Base-by-base conservation (phyloP, 2,113 vertebrate genomes). In the Crotalus horridus region DNA sequence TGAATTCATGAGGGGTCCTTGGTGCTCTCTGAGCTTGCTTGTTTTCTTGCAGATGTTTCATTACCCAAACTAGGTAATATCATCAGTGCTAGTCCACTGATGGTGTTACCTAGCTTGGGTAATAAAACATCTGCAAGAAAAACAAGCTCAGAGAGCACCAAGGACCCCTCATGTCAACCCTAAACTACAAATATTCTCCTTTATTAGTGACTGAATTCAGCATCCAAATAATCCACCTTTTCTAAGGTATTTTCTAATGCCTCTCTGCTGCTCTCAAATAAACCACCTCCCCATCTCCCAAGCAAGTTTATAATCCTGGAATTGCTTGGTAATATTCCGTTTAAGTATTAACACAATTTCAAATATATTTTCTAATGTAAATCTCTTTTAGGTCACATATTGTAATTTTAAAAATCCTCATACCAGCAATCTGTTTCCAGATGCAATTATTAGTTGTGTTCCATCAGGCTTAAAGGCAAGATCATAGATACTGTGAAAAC, bases 391-490 rank as follows among this genome's bases (percentile, higher is more conserved):
- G 74, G 33, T 2, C 33, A 81, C 17, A 81, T 43, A 43, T 21
- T 81, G 74, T 81, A 81, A 43, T 81, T 81, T 81, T 81, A 85
- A 92, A 39, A 87, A 95, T 46, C 94, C 59, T 94, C 98, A 93
- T 98, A 99, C 99, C 98, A 99, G 97, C 94, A 99, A 98, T 94
- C 98, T 98, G 93, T 98, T 98, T 95, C 99, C 99, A 89, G 99
- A 98, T 95, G 99, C 99, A 93, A 99, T 97, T 94, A 99, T 99
- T 94, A 99, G 96, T n/a, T 99, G 99, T 61, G 97, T 99, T 95
- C 99, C 99, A 95, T 99, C 99, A 3, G 99, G 99, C 94, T 99
- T 99, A 97, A 99, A 99, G 0, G 99, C 99, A 26, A 99, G 97
- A 92, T 99, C 99, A 96, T 99, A 99, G 96, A 99, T 98, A 93